These are phyloP conservation scores for Zaprionus tsacasi DNA, from an alignment of 1,140 invertebrate genomes.

Conservation along the genomic window DNA sequence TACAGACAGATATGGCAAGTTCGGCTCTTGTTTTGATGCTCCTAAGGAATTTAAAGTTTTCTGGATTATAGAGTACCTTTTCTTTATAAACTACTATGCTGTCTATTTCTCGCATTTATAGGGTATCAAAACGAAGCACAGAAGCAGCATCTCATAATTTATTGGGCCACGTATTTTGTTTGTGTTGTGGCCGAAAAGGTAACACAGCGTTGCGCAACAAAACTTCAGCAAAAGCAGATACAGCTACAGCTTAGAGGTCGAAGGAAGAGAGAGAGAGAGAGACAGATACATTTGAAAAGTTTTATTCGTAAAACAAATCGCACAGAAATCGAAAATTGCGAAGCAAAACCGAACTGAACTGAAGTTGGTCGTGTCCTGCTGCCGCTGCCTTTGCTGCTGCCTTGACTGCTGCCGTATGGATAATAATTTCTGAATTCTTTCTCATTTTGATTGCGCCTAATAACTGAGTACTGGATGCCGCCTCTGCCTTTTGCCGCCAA, in stretches of 20 bases:
- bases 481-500: slow-evolving; percentile 55
- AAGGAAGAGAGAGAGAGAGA: neutral
- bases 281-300: slow-evolving; percentile 69
- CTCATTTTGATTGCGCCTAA: slow-evolving; percentile 82
- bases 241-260: neutral
- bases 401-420: slow-evolving; percentile 68
- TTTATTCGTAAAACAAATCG: slow-evolving; percentile 79
- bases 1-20: too few relatives aligned
- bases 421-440: slow-evolving; percentile 82
- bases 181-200: slow-evolving; percentile 68
- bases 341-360: slow-evolving; percentile 34
- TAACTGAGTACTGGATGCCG: slow-evolving; percentile 81
- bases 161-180: slow-evolving; percentile 75
- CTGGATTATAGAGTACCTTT: too few relatives aligned
- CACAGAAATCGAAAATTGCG: slow-evolving; percentile 79
- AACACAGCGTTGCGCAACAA: slow-evolving; percentile 60
- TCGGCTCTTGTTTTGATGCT: too few relatives aligned
- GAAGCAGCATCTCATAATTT: slow-evolving; percentile 56
- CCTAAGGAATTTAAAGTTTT: too few relatives aligned
- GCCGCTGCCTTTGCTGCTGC: slow-evolving; percentile 41
- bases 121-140: slow-evolving; percentile 19
- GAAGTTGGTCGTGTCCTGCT: slow-evolving; percentile 61
- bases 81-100: too few relatives aligned
- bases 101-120: neutral
- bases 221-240: slow-evolving; percentile 52